Evolutionary conservation across 2,797 vertebrate genomes (phyloP), one percentile per base, ranked within the genome.

Genomic region (Artibeus jamaicensis): DNA sequence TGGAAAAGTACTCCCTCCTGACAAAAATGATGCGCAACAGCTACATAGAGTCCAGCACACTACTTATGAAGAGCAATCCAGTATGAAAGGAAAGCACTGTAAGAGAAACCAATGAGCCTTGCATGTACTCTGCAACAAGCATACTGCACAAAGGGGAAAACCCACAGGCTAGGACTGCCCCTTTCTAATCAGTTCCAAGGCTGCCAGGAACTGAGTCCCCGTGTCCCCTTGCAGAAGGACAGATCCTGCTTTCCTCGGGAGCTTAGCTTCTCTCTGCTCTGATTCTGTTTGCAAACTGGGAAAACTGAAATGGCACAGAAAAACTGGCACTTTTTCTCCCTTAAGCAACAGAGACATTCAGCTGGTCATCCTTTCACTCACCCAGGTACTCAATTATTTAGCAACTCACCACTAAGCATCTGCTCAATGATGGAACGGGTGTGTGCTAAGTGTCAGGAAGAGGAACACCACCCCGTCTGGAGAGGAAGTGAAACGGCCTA

Each of bases 21-120:
- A 84, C 82, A 90, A 67, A 55, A 79, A 55, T 78, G 82, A 95
- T 95, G 77, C 93, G 68, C 37, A 37, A n/a, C 48, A 93, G 18
- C 67, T 82, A 2, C 19, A 39, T 12, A 24, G 79, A 78, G 34
- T 21, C 22, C 32, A 39, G 22, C 29, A 34, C 34, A 15, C 44
- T 78, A 34, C 67, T 94, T 77, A 78, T 16, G 10, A 62, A 92
- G 55, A 62, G 32, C 9, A 59, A 21, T 9, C 76, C 68, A 48
- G 0, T 29, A 16, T 53, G 70, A 44, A 55, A 93, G 48, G 42
- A 14, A 77, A 71, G 50, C 37, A 34, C 22, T 44, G 1, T 48
- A 71, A 57, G 19, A 85, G 79, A 86, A 39, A 48, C 32, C 55
- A 62, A 65, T 26, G 85, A 81, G 65, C 16, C 11, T 62, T 81